Conservation (phyloP, 2,113 vertebrate genomes). For the Ceyx melanurus region DNA sequence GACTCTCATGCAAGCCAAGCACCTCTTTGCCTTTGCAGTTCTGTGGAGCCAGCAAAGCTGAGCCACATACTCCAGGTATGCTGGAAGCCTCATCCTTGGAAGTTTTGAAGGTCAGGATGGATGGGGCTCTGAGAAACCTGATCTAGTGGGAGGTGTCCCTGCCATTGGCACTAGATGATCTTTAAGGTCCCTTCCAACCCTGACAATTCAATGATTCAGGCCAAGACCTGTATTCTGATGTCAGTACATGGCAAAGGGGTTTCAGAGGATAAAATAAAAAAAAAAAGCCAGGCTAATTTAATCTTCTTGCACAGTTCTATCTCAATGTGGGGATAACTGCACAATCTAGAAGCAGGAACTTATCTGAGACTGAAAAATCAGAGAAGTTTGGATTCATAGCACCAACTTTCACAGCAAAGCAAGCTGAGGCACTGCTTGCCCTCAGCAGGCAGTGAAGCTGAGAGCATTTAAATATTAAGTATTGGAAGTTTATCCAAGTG, state of each 20-base stretch:
- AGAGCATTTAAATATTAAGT: neutral
- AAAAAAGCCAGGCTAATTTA: neutral
- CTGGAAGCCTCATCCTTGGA: too few relatives aligned
- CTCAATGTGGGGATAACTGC: neutral
- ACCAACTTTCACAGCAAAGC: neutral
- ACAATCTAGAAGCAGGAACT: neutral
- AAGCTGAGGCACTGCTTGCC: neutral
- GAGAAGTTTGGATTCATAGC: neutral
- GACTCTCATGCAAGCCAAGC: neutral
- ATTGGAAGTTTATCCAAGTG: neutral
- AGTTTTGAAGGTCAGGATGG: too few relatives aligned
- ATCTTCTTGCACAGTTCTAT: neutral
- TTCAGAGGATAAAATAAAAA: neutral
- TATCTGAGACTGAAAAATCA: neutral
- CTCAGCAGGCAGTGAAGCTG: neutral
- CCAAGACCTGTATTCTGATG: neutral
- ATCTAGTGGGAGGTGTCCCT: too few relatives aligned
- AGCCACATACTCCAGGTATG: neutral
- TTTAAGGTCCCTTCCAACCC: too few relatives aligned
- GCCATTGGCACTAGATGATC: too few relatives aligned
- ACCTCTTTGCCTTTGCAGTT: neutral
- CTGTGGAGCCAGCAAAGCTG: neutral
- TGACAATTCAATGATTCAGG: neutral
- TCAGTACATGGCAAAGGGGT: neutral
- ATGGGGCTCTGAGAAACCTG: too few relatives aligned